Conservation (phyloP, 2,797 vertebrate genomes). For the Lithobates pipiens region DNA sequence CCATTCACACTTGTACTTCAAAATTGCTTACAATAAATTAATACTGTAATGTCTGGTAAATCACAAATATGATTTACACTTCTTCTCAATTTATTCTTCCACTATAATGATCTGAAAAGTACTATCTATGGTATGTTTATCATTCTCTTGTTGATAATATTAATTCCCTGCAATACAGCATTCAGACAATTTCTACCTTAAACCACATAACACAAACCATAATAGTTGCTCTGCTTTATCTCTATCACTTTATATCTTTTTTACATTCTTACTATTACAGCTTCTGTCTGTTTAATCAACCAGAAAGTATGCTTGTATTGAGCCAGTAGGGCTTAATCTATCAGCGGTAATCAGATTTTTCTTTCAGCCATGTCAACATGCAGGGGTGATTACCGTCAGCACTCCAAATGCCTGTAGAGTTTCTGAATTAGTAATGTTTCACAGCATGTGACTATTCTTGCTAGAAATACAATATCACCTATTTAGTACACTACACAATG, state of each 20-base stretch:
- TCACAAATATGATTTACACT: not conserved
- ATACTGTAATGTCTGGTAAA: not conserved
- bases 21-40: not conserved
- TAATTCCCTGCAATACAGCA: not conserved
- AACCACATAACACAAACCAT: not conserved
- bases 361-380: not conserved
- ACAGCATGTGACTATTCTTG: constrained; percentile 1
- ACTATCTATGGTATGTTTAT: not conserved
- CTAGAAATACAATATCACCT: not conserved
- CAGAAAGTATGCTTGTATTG: not conserved
- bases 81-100: not conserved
- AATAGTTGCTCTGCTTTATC: not conserved
- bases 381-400: not conserved
- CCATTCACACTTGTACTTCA: not conserved
- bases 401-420: not conserved
- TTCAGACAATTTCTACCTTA: not conserved
- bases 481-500: constrained; percentile 10
- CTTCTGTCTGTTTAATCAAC: not conserved
- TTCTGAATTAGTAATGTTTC: constrained; percentile 32
- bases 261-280: not conserved
- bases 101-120: not conserved
- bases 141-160: not conserved
- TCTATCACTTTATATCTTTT: not conserved
- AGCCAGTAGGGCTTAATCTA: not conserved
- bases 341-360: not conserved